A percentile compares a stretch with the other conserved stretches of the same genome.
Conservation (phyloP, 1,140 invertebrate genomes). For the Rhysida immarginata region DNA sequence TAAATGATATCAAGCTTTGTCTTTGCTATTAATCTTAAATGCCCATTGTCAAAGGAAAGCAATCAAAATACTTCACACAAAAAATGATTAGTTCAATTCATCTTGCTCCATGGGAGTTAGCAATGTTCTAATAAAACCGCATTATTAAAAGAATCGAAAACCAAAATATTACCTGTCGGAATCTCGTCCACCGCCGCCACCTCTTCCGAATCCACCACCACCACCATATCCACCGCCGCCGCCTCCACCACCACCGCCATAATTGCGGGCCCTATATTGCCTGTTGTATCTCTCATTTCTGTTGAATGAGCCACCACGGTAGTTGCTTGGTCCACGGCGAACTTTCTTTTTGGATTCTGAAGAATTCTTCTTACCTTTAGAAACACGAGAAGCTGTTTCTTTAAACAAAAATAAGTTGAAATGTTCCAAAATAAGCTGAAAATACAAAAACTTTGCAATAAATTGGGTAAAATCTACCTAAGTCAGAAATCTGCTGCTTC, state of each 20-base stretch:
- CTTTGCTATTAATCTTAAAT: no score
- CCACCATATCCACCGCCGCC: not conserved
- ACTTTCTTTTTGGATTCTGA: not conserved
- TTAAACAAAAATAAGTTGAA: no score
- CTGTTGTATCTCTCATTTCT: not conserved
- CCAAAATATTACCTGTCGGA: no score
- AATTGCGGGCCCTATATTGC: not conserved
- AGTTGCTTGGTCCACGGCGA: not conserved
- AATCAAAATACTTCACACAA: no score
- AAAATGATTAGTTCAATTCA: no score
- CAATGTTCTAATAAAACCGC: no score
- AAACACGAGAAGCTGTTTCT: not conserved
- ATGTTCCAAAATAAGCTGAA: not conserved
- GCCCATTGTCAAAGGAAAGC: no score
- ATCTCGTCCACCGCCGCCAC: not conserved
- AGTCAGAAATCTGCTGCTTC: constrained; percentile 1
- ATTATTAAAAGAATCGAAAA: no score
- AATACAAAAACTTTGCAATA: not conserved
- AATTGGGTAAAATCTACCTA: constrained; percentile 1
- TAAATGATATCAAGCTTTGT: no score
- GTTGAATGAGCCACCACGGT: no score
- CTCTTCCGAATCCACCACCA: not conserved
- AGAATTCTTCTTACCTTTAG: not conserved
- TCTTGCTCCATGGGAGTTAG: no score
- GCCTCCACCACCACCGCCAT: not conserved